These are phyloP conservation scores for Fopius arisanus DNA, from an alignment of 1,140 invertebrate species.

Conservation along the genomic window DNA sequence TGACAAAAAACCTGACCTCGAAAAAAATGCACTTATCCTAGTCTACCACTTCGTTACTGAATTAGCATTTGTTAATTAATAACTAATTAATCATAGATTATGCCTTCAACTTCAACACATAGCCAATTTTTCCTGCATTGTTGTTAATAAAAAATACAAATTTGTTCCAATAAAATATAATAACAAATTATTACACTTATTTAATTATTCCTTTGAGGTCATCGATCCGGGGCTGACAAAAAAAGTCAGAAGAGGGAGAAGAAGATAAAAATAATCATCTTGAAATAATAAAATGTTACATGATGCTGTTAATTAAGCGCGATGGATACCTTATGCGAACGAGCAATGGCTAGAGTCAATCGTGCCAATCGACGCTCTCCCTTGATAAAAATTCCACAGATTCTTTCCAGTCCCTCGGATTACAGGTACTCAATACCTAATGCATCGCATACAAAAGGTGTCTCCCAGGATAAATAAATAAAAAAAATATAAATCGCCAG, in stretches of 20 bases:
- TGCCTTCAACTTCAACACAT: no score
- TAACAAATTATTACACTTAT: background rate
- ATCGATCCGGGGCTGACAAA: background rate
- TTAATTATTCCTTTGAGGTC: background rate
- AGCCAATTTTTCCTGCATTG: no score
- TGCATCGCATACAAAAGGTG: background rate
- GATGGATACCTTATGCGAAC: constrained; percentile 11
- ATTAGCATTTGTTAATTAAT: no score
- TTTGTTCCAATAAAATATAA: no score
- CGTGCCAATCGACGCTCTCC: constrained; percentile 12
- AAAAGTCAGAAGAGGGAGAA: background rate
- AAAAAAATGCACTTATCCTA: no score
- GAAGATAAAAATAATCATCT: background rate
- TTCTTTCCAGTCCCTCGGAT: background rate
- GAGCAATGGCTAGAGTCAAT: constrained; percentile 24
- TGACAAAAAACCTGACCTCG: no score
- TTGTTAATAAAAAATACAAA: no score
- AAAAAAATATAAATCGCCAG: background rate
- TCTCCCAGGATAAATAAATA: background rate
- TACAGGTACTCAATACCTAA: constrained; percentile 21
- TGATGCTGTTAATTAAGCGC: constrained; percentile 23
- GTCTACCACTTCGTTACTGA: no score
- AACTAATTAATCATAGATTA: no score
- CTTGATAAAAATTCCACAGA: constrained; percentile 16
- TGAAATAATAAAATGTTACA: background rate